phyloP scores from a whole-genome alignment of 2,797 vertebrate species.

The Molothrus ater region DNA sequence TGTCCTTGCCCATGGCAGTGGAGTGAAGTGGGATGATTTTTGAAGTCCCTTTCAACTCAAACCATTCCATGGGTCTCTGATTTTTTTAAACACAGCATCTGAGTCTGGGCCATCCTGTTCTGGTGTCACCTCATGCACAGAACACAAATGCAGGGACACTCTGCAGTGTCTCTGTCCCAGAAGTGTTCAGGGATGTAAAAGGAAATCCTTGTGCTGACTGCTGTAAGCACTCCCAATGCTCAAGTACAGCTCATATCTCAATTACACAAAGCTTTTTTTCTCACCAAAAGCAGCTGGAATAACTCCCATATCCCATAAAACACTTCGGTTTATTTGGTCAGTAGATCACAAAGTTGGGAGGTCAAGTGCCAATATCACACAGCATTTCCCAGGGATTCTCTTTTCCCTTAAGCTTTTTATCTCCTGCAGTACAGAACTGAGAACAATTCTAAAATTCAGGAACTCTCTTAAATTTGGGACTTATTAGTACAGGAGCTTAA shows the following conservation, averaged over 20 bases:
- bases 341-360: background rate
- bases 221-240: background rate
- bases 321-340: background rate
- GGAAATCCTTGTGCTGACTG: background rate
- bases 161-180: background rate
- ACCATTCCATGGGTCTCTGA: background rate
- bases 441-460: background rate
- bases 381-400: background rate
- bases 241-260: background rate
- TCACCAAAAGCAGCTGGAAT: background rate
- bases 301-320: background rate
- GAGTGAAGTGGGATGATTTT: background rate
- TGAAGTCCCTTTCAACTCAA: background rate
- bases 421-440: background rate
- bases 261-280: background rate
- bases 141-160: background rate
- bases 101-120: background rate
- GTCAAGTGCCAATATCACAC: background rate
- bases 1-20: background rate
- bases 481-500: background rate
- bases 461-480: background rate
- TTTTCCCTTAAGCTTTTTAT: background rate
- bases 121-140: background rate
- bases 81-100: background rate
- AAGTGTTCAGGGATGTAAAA: background rate